Evolutionary conservation across 2,113 vertebrate species (phyloP).

Genomic region (Hiodon tergisus): DNA sequence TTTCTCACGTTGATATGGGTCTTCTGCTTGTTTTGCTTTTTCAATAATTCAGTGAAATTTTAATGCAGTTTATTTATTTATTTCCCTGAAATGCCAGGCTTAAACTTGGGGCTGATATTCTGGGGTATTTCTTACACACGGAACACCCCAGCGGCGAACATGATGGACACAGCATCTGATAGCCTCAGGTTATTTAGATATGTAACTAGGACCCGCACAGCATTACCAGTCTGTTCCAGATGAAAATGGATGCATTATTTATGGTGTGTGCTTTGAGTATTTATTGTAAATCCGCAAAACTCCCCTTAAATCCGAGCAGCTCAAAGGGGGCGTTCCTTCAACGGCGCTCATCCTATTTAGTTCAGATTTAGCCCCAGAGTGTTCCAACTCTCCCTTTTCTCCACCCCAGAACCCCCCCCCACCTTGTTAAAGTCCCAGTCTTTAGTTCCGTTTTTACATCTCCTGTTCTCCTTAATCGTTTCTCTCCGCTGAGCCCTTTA

Average conservation of each 20-base stretch:
- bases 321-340: not conserved
- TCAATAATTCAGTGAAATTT: not conserved
- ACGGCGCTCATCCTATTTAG: not conserved
- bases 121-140: not conserved
- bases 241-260: slow-evolving; percentile 22
- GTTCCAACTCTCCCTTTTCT: not conserved
- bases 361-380: slow-evolving; percentile 1
- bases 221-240: slow-evolving; percentile 21
- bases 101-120: not conserved
- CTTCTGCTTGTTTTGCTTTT: not conserved
- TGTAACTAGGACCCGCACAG: slow-evolving; percentile 27
- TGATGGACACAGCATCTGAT: slow-evolving; percentile 17
- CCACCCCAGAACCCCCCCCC: not conserved
- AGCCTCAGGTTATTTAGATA: slow-evolving; percentile 27
- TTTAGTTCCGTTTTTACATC: not conserved
- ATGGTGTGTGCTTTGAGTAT: slow-evolving; percentile 23
- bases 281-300: slow-evolving; percentile 23
- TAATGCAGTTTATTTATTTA: not conserved
- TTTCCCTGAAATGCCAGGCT: not conserved
- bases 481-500: not conserved
- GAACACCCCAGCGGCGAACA: not conserved
- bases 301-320: slow-evolving; percentile 9
- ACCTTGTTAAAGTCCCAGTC: not conserved
- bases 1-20: not conserved
- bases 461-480: not conserved